A percentile compares a stretch with the other conserved stretches of the same genome.
Evolutionary conservation across 2,888 invertebrate genomes (phyloP).

Genomic region (Campopleginae sp.): DNA sequence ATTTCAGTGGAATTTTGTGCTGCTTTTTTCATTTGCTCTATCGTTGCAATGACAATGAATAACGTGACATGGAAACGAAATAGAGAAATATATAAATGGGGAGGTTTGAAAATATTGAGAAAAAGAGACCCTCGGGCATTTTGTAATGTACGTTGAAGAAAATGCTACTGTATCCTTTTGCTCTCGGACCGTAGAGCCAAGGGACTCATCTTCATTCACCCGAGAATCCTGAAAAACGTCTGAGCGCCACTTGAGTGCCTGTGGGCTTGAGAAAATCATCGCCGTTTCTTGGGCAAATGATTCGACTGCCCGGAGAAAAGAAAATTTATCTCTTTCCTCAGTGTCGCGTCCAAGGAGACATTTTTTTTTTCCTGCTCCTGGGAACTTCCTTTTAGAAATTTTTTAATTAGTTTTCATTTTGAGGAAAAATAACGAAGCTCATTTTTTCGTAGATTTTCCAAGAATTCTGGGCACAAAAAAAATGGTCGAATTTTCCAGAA

Average conservation of each 20-base stretch:
- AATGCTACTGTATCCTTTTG: constrained; percentile 25
- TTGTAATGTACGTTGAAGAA: constrained; percentile 45
- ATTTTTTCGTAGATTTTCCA: not conserved
- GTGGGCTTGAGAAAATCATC: constrained; percentile 46
- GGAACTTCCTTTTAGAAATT: not conserved
- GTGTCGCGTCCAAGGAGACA: not conserved
- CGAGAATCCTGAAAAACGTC: constrained; percentile 45
- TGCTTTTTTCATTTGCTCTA: constrained; percentile 6
- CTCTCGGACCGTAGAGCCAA: constrained; percentile 23
- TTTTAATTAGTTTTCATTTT: not conserved
- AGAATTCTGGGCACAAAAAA: not conserved
- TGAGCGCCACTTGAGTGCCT: constrained; percentile 9
- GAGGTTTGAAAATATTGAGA: constrained; percentile 13
- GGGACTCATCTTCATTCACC: constrained; percentile 53
- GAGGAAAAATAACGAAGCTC: not conserved
- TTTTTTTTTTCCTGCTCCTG: not conserved
- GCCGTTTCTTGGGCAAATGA: constrained; percentile 36
- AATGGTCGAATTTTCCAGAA: not conserved
- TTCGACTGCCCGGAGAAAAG: constrained; percentile 17
- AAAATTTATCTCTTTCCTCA: not conserved
- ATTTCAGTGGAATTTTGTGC: not conserved
- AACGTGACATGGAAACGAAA: constrained; percentile 14
- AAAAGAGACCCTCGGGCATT: constrained; percentile 43
- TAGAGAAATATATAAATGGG: constrained; percentile 37
- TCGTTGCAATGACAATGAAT: constrained; percentile 13